These are phyloP conservation scores for Fissipunctia ypsillon DNA, from an alignment of 2,888 invertebrate species.

Conservation along the genomic window DNA sequence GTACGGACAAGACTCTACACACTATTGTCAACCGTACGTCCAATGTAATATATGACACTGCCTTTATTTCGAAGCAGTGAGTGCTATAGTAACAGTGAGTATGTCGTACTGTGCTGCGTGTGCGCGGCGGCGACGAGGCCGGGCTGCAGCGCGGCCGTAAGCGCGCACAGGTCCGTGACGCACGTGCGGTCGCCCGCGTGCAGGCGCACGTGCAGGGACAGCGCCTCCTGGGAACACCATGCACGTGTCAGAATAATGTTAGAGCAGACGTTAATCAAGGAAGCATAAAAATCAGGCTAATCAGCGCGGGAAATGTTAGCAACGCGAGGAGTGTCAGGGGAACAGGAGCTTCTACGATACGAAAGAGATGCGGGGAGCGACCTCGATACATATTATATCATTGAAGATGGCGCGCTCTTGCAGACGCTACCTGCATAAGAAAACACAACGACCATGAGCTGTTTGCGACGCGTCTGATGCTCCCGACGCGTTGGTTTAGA, in stretches of 20 bases:
- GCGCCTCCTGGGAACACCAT: slow-evolving; percentile 91
- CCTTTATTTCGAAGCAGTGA: too few species aligned
- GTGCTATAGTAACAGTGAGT: neutral
- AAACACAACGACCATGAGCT: neutral
- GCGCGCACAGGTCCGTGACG: slow-evolving; percentile 8
- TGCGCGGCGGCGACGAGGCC: slow-evolving; percentile 16
- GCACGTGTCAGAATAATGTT: neutral
- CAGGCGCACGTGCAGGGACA: slow-evolving; percentile 94
- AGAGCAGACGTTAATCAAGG: neutral
- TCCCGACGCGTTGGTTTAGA: too few species aligned
- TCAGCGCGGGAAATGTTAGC: neutral
- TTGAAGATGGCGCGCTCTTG: neutral
- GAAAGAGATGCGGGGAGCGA: neutral
- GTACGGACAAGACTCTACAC: too few species aligned
- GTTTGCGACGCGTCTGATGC: too few species aligned
- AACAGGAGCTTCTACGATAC: neutral
- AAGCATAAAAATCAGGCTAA: too few species aligned
- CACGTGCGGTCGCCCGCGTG: slow-evolving; percentile 93
- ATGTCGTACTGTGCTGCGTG: slow-evolving; percentile 4
- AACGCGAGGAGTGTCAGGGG: neutral
- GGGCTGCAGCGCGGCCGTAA: slow-evolving; percentile 25
- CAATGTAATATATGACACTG: too few species aligned
- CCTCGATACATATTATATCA: neutral
- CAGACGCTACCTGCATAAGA: neutral
- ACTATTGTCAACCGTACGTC: too few species aligned